A percentile compares a stretch with the other conserved stretches of the same genome.
These are phyloP conservation scores for Cheilosia pagana DNA, from an alignment of 2,888 invertebrate species.

Conservation along the genomic window DNA sequence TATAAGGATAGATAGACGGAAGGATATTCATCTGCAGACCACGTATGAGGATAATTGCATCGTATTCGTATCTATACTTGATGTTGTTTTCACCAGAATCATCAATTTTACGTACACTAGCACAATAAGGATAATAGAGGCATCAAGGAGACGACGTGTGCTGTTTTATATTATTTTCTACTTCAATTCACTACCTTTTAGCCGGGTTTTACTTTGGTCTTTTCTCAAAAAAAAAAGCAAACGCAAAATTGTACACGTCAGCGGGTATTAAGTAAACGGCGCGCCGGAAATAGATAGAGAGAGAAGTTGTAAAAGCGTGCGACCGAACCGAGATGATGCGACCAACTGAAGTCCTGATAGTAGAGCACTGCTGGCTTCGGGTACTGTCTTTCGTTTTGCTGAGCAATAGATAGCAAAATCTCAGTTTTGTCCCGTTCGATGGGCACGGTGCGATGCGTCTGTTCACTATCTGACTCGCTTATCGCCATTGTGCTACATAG, in stretches of 20 bases:
- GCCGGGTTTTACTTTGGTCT: conserved; percentile 34
- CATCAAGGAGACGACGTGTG: neutral
- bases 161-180: conserved; percentile 8
- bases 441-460: conserved; percentile 50
- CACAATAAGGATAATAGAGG: conserved; percentile 50
- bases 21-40: conserved; percentile 69
- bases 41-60: conserved; percentile 71
- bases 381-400: conserved; percentile 33
- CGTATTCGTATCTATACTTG: conserved; percentile 60
- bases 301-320: conserved; percentile 65
- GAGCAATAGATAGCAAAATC: conserved; percentile 65
- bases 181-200: conserved; percentile 40
- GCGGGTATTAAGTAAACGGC: neutral
- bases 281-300: conserved; percentile 29
- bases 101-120: conserved; percentile 54
- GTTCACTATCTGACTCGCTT: conserved; percentile 66
- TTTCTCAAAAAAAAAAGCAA: conserved; percentile 45
- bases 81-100: conserved; percentile 55
- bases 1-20: conserved; percentile 14
- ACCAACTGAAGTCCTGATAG: conserved; percentile 74
- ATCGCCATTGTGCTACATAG: conserved; percentile 45
- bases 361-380: conserved; percentile 25
- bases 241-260: conserved; percentile 49
- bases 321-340: conserved; percentile 73
- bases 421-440: conserved; percentile 57